phyloP scores from a whole-genome alignment of 2,797 vertebrate genomes.

The Lophotriccus pileatus region DNA sequence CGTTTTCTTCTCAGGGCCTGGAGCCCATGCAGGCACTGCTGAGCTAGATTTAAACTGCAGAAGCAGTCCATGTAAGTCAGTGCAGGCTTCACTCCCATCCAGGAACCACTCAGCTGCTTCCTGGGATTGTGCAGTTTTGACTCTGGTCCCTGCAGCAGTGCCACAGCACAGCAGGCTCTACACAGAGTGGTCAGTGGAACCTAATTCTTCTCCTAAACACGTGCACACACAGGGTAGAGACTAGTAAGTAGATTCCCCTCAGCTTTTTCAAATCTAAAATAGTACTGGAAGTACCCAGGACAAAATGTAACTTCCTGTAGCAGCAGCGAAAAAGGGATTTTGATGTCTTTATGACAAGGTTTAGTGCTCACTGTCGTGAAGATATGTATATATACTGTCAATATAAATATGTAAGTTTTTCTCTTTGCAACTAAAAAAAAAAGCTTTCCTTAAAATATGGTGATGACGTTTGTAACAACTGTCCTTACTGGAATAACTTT shows the following conservation, averaged over 20 bases:
- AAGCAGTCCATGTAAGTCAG: not conserved
- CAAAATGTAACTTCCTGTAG: not conserved
- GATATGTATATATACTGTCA: fast-evolving
- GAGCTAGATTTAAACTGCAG: not conserved
- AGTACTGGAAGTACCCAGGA: not conserved
- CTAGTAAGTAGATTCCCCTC: not conserved
- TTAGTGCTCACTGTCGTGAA: not conserved
- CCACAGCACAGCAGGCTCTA: not conserved
- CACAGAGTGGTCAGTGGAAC: not conserved
- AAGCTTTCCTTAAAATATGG: not conserved
- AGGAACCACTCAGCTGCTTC: not conserved
- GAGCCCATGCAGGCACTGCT: not conserved
- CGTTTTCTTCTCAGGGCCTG: conserved; percentile 7
- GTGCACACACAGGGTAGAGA: not conserved
- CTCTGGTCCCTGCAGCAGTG: not conserved
- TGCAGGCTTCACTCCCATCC: not conserved
- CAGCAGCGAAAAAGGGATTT: not conserved
- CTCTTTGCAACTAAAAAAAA: not conserved
- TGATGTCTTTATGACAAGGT: not conserved
- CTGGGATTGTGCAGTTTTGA: not conserved
- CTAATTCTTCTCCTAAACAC: not conserved
- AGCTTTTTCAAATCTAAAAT: not conserved
- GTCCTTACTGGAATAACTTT: not conserved
- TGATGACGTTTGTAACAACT: not conserved
- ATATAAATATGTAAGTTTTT: not conserved